Evolutionary conservation across 2,797 vertebrate genomes (phyloP), one percentile per base, ranked within the genome.

Genomic region (Danio kyathit): DNA sequence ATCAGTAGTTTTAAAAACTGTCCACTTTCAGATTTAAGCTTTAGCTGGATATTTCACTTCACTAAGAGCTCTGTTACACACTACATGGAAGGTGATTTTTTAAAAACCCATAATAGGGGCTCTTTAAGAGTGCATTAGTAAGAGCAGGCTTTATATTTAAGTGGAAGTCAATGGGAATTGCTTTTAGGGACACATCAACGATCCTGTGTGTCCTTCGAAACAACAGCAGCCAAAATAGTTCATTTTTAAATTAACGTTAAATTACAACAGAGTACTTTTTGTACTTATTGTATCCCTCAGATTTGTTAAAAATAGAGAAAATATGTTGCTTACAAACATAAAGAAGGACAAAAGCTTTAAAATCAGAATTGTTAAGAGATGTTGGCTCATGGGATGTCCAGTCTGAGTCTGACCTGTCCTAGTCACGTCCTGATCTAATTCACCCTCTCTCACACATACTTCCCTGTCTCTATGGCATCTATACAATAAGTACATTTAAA

Each of bases 121-220:
- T n/a, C n/a, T n/a, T n/a, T n/a, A 59, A 43, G 17, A n/a, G 49
- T 44, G 40, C 29, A 51, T 66, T 44, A 11, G 9, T 12, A 21
- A 11, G 4, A 70, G 9, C 51, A 51, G 48, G 43, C 44, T 13
- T 13, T 38, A 54, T 52, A 65, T 67, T 48, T 59, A 77, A 43
- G 43, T n/a, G 19, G 48, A 12, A 73, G 9, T 60, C 52, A 82
- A 82, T 87, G 82, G 85, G 84, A 86, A 74, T 82, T 66, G 82
- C 69, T 74, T 71, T 60, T 63, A 87, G 79, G 67, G 59, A 65
- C 81, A 84, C 66, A 79, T 85, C 74, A 40, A 57, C 63, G 74
- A 82, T 80, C 86, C 73, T 85, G 84, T 77, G 70, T 83, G 82
- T 82, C 49, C 6, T 12, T 48, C 13, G 11, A 44, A 63, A 65